A percentile compares a stretch with the other conserved stretches of the same genome.
Evolutionary conservation across 2,113 vertebrate species (phyloP).

Genomic region (Hypanus sabinus): DNA sequence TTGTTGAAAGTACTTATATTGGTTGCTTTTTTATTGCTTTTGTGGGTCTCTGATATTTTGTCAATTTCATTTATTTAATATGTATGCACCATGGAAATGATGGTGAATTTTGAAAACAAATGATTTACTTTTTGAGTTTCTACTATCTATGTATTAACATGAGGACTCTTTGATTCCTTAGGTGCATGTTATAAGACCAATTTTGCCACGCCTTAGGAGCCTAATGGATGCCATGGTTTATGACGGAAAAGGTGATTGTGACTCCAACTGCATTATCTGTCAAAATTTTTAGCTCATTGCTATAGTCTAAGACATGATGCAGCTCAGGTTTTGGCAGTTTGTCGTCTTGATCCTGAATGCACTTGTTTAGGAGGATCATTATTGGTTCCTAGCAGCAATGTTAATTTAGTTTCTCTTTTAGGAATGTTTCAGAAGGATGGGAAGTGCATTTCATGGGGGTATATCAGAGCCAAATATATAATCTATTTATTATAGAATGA

Average conservation of each 20-base stretch:
- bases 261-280: neutral
- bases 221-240: slow-evolving; percentile 69
- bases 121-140: neutral
- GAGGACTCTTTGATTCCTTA: slow-evolving; percentile 48
- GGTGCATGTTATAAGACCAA: slow-evolving; percentile 88
- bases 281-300: neutral
- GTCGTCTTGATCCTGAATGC: neutral
- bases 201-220: slow-evolving; percentile 76
- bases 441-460: neutral
- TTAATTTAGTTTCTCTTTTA: neutral
- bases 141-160: neutral
- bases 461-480: neutral
- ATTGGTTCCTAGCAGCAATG: neutral
- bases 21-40: neutral
- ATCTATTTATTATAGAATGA: neutral
- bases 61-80: neutral
- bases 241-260: slow-evolving; percentile 58
- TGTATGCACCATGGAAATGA: too few species aligned
- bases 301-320: neutral
- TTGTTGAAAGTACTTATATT: neutral
- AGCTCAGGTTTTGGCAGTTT: neutral
- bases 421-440: neutral
- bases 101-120: neutral
- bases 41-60: neutral
- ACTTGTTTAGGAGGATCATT: neutral